Conservation (phyloP, 1,140 invertebrate species). For the Belonocnema kinseyi region DNA sequence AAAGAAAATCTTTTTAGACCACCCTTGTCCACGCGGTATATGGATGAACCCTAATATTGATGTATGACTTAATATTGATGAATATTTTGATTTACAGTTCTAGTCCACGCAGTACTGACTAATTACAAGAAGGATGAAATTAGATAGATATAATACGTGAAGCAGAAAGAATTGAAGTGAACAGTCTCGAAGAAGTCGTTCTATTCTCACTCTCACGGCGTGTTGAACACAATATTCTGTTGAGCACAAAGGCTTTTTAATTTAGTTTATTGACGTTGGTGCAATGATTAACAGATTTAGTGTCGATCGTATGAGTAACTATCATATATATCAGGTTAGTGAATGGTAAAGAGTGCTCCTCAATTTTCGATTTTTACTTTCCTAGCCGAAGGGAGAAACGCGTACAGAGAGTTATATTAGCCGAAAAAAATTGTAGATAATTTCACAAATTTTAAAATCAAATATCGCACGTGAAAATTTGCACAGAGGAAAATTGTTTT, state of each 20-base stretch:
- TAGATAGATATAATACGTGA: slow-evolving; percentile 13
- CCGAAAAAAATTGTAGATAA: neutral
- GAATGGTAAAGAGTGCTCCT: neutral
- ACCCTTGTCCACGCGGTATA: too few relatives aligned
- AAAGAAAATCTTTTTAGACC: too few relatives aligned
- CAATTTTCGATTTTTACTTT: neutral
- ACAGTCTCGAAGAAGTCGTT: slow-evolving; percentile 29
- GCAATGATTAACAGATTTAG: slow-evolving; percentile 22
- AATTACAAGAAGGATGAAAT: neutral
- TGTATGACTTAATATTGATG: slow-evolving; percentile 16
- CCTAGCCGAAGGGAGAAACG: neutral
- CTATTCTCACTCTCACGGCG: slow-evolving; percentile 7
- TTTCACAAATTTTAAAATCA: slow-evolving; percentile 4
- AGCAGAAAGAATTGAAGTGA: slow-evolving; percentile 21
- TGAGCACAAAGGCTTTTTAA: slow-evolving; percentile 30
- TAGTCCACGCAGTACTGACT: slow-evolving; percentile 48
- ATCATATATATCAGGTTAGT: neutral
- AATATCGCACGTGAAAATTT: neutral
- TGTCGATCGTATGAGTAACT: neutral
- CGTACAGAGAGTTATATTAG: neutral
- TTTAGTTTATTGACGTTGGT: slow-evolving; percentile 35
- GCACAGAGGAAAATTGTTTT: slow-evolving; percentile 6
- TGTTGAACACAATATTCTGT: slow-evolving; percentile 13
- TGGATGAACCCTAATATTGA: too few relatives aligned
- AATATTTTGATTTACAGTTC: slow-evolving; percentile 51